Evolutionary conservation across 1,140 invertebrate species (phyloP).

Genomic region (Megathymus violae): DNA sequence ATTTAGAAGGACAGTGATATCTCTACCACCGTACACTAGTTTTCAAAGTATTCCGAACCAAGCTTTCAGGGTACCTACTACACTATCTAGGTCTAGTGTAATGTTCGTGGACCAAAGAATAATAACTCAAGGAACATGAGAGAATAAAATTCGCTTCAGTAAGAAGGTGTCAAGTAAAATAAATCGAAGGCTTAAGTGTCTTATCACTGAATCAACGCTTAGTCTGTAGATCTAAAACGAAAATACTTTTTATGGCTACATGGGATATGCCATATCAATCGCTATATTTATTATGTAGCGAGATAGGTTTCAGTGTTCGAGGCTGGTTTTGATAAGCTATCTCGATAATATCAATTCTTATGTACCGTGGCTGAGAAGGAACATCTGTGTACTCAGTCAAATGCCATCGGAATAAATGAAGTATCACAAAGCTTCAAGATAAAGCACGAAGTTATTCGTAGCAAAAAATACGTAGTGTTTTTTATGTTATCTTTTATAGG

Average conservation of each 20-base stretch:
- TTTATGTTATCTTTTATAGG: conserved; percentile 42
- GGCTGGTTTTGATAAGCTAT: conserved; percentile 31
- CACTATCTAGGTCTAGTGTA: too few relatives aligned
- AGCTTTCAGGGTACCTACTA: too few relatives aligned
- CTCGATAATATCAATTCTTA: conserved; percentile 39
- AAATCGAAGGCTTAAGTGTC: conserved; percentile 1
- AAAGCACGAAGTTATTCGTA: conserved; percentile 14
- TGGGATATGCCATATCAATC: conserved; percentile 38
- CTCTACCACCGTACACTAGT: too few relatives aligned
- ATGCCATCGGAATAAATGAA: neutral
- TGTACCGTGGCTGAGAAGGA: conserved; percentile 7
- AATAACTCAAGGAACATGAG: neutral
- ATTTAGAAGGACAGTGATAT: too few relatives aligned
- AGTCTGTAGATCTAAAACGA: conserved; percentile 4
- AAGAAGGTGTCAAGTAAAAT: neutral
- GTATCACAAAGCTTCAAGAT: conserved; percentile 1
- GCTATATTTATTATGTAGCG: too few relatives aligned
- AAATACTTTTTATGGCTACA: conserved; percentile 29
- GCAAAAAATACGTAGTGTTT: conserved; percentile 25
- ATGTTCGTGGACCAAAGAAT: too few relatives aligned
- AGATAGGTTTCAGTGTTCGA: conserved; percentile 26
- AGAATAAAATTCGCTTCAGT: neutral
- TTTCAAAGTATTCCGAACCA: too few relatives aligned
- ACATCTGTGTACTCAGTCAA: conserved; percentile 27
- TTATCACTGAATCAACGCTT: neutral